Percentiles rank a stretch among this genome's conserved stretches.
Evolutionary conservation across 2,797 vertebrate species (phyloP).

Genomic region (Lithobates pipiens): DNA sequence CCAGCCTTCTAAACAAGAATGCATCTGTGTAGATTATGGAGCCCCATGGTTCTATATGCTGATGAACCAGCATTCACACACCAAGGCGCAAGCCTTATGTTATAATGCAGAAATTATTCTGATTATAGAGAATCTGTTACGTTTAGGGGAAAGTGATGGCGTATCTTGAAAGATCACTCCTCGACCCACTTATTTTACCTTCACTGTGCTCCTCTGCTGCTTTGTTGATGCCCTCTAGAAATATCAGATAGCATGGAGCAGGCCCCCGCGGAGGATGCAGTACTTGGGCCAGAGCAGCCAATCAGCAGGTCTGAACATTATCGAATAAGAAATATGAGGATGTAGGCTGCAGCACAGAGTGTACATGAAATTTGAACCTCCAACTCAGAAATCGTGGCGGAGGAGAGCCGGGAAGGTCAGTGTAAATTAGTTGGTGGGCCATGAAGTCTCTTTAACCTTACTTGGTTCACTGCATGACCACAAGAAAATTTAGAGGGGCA

Average conservation of each 20-base stretch:
- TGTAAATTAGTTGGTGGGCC: neutral
- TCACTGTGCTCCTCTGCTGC: neutral
- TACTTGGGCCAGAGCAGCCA: neutral
- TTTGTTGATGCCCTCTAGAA: neutral
- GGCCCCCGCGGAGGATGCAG: too few species aligned
- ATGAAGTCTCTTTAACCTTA: neutral
- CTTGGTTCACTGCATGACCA: too few species aligned
- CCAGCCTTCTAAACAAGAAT: too few species aligned
- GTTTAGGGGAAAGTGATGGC: too few species aligned
- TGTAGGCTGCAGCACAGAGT: neutral
- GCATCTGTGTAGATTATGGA: too few species aligned
- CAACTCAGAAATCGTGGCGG: neutral
- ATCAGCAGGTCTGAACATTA: neutral
- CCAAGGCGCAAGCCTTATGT: neutral
- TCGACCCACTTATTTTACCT: neutral
- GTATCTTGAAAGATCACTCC: neutral
- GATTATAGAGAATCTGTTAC: too few species aligned
- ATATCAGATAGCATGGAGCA: neutral
- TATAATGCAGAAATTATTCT: too few species aligned
- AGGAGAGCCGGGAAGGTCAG: too few species aligned
- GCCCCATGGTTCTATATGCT: too few species aligned
- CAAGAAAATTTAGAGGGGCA: too few species aligned
- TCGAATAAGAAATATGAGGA: too few species aligned
- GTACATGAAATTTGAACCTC: neutral
- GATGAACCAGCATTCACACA: neutral